Evolutionary conservation across 1,140 invertebrate species (phyloP), one percentile per base, ranked within the genome.

Genomic region (Ceratitis capitata): DNA sequence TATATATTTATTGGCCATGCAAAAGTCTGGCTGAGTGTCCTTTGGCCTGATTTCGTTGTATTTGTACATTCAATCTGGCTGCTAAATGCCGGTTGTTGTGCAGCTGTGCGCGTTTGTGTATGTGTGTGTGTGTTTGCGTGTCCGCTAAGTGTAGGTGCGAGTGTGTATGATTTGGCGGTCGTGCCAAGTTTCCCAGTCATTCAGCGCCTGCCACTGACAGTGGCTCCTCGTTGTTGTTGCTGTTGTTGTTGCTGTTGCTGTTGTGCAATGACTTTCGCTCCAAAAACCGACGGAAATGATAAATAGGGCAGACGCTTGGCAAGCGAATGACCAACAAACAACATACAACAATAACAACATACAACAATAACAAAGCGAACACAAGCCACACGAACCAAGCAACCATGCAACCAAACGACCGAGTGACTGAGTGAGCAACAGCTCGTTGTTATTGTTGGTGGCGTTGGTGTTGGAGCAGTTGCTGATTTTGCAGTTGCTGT

Each of bases 201-300:
- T 26, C 14, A 12, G 29, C 23, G 58, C 19, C 69, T 78, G 69
- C 69, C 69, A 78, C 69, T 78, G 69, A 78, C 69, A 78, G 39
- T 78, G 69, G n/a, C n/a, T n/a, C n/a, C 39, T 45, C 69, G 39
- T 78, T 78, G 69, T 78, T n/a, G n/a, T n/a, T n/a, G n/a, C n/a
- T n/a, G n/a, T n/a, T n/a, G n/a, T n/a, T n/a, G n/a, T n/a, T n/a
- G n/a, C n/a, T n/a, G n/a, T n/a, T n/a, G n/a, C n/a, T n/a, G n/a
- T n/a, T 78, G 69, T 78, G 69, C 69, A 78, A 78, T 78, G 69
- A 78, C 69, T 78, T 78, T 78, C 69, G 69, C 69, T 78, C 69
- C 69, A 78, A 78, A n/a, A 78, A 78, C 69, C 69, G 69, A 78
- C 69, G 69, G 69, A 78, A 78, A 78, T 78, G 69, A 78, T 78